Percentiles rank a stretch among this genome's conserved stretches.
Evolutionary conservation across 2,888 invertebrate genomes (phyloP).

Genomic region (Stomorhina lunata): DNA sequence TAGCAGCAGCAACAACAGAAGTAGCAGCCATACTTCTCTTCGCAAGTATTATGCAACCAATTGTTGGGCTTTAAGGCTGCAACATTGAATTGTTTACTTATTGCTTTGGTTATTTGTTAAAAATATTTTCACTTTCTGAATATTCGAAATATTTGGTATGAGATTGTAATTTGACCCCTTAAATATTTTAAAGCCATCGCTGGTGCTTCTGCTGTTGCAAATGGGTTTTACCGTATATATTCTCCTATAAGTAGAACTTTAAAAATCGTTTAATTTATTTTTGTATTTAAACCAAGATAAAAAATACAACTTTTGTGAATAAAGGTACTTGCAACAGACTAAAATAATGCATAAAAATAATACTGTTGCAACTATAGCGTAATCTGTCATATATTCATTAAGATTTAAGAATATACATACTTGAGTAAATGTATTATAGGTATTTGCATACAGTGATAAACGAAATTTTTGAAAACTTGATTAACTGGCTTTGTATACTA

Average conservation of each 20-base stretch:
- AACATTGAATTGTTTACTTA: constrained; percentile 1
- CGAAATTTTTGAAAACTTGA: too few species aligned
- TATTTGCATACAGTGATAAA: too few species aligned
- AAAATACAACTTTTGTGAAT: background rate
- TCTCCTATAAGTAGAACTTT: background rate
- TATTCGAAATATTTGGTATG: background rate
- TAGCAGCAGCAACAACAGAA: background rate
- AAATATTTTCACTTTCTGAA: background rate
- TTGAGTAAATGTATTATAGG: background rate
- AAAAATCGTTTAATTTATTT: background rate
- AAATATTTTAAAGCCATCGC: constrained; percentile 6
- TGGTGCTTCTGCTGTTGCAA: background rate
- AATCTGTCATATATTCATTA: background rate
- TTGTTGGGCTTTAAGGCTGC: background rate
- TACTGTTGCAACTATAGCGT: too few species aligned
- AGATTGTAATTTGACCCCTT: constrained; percentile 8
- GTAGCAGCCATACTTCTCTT: background rate
- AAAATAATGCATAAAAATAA: background rate
- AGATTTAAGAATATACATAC: background rate
- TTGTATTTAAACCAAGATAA: background rate
- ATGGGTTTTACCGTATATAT: too few species aligned
- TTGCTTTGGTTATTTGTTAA: background rate
- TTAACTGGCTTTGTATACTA: too few species aligned
- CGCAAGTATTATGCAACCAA: background rate
- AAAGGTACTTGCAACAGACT: background rate